Percentiles rank a stretch among this genome's conserved stretches.
phyloP scores from a whole-genome alignment of 2,113 vertebrate genomes.

The Synodontis membranacea region DNA sequence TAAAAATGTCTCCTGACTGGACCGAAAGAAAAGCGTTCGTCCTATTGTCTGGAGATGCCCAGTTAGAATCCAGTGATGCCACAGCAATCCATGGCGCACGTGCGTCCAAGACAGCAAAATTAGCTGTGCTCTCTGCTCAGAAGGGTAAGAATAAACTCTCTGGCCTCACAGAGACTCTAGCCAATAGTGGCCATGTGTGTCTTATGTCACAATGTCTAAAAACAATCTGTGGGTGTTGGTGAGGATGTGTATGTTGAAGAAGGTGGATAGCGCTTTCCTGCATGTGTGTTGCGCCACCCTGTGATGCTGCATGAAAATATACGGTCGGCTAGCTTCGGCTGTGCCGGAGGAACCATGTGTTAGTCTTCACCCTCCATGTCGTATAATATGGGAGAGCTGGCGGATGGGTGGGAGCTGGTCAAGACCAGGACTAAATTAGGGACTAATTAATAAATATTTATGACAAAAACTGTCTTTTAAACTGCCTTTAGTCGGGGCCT shows the following conservation, averaged over 20 bases:
- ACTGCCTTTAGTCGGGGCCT: background rate
- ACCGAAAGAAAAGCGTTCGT: background rate
- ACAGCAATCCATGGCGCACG: background rate
- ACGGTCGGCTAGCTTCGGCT: too few species aligned
- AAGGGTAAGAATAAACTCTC: background rate
- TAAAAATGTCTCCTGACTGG: background rate
- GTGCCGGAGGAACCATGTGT: background rate
- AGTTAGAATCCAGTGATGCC: background rate
- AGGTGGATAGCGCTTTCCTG: too few species aligned
- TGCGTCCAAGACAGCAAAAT: background rate
- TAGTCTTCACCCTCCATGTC: background rate
- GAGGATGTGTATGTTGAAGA: too few species aligned
- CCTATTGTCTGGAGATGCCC: background rate
- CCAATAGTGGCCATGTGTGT: background rate
- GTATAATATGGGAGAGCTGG: background rate
- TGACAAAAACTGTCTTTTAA: too few species aligned
- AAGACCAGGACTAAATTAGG: background rate
- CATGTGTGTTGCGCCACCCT: too few species aligned
- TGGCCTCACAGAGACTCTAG: background rate
- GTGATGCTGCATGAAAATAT: too few species aligned
- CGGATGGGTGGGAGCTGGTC: too few species aligned
- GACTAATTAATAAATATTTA: background rate
- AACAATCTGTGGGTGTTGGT: background rate
- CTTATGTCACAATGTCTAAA: background rate
- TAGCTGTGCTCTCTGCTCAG: background rate